Conservation (phyloP, 2,113 vertebrate species). For the Machaerirhynchus nigripectus region DNA sequence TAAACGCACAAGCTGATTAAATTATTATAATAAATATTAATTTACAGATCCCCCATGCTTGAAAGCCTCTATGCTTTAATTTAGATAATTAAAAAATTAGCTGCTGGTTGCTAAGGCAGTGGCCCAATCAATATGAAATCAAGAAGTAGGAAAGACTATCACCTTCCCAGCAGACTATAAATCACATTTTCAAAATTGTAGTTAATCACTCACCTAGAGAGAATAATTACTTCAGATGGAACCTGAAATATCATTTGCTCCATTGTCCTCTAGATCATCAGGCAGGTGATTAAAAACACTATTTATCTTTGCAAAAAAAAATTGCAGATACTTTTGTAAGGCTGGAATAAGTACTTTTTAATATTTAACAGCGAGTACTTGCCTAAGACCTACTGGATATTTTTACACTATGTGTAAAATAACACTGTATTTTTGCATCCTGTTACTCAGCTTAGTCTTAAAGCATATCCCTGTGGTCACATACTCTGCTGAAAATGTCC, state of each 20-base stretch:
- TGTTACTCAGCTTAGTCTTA: background rate
- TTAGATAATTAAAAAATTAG: constrained; percentile 45
- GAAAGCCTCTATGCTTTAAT: background rate
- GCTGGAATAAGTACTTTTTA: constrained; percentile 17
- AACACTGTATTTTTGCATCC: background rate
- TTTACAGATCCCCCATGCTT: constrained; percentile 1
- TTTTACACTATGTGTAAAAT: background rate
- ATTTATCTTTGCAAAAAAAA: background rate
- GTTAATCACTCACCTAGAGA: constrained; percentile 48
- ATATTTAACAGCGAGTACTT: background rate
- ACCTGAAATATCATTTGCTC: constrained; percentile 21
- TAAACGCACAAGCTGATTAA: background rate
- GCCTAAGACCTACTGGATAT: background rate
- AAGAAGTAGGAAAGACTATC: constrained; percentile 22
- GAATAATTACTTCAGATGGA: constrained; percentile 19
- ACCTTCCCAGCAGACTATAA: constrained; percentile 27
- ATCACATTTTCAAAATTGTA: constrained; percentile 32
- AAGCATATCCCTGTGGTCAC: constrained; percentile 14
- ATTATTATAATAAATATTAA: constrained; percentile 46
- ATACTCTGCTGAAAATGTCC: background rate
- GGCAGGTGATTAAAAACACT: background rate
- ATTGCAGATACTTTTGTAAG: background rate
- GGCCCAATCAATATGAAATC: constrained; percentile 49
- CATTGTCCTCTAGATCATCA: constrained; percentile 15
- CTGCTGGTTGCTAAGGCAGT: constrained; percentile 25